phyloP scores from a whole-genome alignment of 2,113 vertebrate genomes.

The Galeopterus variegatus region DNA sequence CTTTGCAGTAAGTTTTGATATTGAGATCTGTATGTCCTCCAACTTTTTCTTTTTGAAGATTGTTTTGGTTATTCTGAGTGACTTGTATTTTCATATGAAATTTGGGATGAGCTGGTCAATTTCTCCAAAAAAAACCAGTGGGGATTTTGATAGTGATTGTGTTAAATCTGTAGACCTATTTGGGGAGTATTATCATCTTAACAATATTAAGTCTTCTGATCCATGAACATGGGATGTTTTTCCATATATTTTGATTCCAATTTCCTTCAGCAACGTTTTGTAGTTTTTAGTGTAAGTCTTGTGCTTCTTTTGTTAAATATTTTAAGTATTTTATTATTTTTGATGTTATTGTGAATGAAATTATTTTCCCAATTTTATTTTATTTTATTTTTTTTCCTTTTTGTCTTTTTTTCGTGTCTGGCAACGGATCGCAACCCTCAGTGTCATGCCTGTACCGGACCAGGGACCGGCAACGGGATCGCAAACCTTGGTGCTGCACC shows the following conservation, averaged over 20 bases:
- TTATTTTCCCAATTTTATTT: slow-evolving; percentile 53
- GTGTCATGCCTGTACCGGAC: too few relatives aligned
- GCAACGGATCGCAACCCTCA: too few relatives aligned
- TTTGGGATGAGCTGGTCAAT: neutral
- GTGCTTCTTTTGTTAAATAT: neutral
- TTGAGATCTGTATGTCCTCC: neutral
- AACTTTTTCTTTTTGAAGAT: slow-evolving; percentile 29
- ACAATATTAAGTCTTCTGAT: neutral
- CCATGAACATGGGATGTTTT: neutral
- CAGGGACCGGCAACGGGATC: too few relatives aligned
- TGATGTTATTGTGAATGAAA: neutral
- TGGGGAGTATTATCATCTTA: neutral
- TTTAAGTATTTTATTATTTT: slow-evolving; percentile 36
- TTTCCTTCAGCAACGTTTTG: neutral
- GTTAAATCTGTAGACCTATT: neutral
- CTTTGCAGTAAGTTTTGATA: slow-evolving; percentile 19
- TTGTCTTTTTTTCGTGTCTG: too few relatives aligned
- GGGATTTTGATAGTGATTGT: neutral
- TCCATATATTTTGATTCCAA: neutral
- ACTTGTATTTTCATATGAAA: neutral
- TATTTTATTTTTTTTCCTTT: too few relatives aligned
- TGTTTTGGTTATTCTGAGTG: neutral
- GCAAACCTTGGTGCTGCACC: too few relatives aligned
- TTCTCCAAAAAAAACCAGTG: neutral
- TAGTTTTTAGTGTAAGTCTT: neutral